phyloP scores from a whole-genome alignment of 2,797 vertebrate species.

The Lepidocolaptes lacrymiger region DNA sequence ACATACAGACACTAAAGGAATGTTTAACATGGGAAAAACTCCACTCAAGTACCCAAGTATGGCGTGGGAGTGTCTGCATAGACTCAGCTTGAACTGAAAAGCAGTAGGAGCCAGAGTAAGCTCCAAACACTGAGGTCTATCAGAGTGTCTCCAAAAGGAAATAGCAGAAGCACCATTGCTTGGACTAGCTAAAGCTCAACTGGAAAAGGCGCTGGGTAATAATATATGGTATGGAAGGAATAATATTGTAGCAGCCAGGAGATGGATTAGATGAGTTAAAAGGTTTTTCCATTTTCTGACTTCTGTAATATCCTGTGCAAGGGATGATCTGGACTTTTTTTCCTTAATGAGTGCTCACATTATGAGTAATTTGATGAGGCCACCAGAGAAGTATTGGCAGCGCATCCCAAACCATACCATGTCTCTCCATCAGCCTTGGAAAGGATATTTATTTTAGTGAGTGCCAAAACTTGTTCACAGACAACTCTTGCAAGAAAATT shows the following conservation, averaged over 20 bases:
- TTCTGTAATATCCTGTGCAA: conserved; percentile 58
- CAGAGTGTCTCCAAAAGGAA: conserved; percentile 44
- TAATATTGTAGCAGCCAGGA: conserved; percentile 56
- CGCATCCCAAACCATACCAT: conserved; percentile 24
- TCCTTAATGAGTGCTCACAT: conserved; percentile 36
- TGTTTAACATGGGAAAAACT: not conserved
- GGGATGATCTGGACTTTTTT: conserved; percentile 53
- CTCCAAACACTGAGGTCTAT: not conserved
- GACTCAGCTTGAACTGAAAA: not conserved
- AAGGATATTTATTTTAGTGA: conserved; percentile 37
- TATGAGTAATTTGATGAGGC: conserved; percentile 50
- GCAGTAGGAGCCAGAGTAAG: not conserved
- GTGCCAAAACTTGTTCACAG: conserved; percentile 54
- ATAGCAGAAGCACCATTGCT: conserved; percentile 34
- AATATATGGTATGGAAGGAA: conserved; percentile 59
- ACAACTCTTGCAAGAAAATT: conserved; percentile 46
- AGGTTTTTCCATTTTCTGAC: conserved; percentile 67
- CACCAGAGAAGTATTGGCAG: conserved; percentile 62
- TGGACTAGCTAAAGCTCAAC: conserved; percentile 8
- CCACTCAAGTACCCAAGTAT: not conserved
- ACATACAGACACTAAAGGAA: not conserved
- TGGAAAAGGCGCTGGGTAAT: conserved; percentile 46
- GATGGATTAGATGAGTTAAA: conserved; percentile 58
- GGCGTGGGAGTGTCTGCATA: not conserved
- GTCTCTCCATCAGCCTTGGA: conserved; percentile 36